A percentile compares a stretch with the other conserved stretches of the same genome.
Conservation (phyloP, 2,797 vertebrate species). For the Alectoris magna region DNA sequence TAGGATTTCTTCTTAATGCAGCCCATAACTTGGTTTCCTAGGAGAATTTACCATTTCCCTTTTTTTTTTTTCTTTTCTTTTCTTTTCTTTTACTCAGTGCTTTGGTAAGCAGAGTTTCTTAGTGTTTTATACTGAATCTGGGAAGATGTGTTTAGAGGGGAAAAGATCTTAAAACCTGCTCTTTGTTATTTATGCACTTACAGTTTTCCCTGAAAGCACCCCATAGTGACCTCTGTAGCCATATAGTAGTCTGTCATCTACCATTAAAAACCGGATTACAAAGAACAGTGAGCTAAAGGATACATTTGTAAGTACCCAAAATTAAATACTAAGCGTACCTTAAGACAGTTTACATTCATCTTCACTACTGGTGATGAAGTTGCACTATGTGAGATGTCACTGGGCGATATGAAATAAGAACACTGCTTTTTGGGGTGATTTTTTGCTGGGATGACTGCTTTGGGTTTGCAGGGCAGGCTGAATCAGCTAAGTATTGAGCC, state of each 20-base stretch:
- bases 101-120: background rate
- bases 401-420: fast-evolving
- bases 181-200: background rate
- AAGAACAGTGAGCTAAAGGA: background rate
- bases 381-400: background rate
- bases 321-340: background rate
- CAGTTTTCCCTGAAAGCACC: background rate
- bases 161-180: background rate
- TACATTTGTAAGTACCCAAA: background rate
- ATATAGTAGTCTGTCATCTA: background rate
- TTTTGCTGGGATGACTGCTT: background rate
- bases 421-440: background rate
- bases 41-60: background rate
- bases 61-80: too few species aligned
- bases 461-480: background rate
- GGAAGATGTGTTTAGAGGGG: background rate
- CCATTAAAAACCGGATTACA: background rate
- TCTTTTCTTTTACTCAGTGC: background rate
- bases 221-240: background rate
- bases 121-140: background rate
- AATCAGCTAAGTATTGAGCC: background rate
- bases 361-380: background rate
- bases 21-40: background rate
- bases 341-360: background rate
- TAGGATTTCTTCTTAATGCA: background rate